phyloP scores from a whole-genome alignment of 2,113 vertebrate genomes.

The Pitta sordida region DNA sequence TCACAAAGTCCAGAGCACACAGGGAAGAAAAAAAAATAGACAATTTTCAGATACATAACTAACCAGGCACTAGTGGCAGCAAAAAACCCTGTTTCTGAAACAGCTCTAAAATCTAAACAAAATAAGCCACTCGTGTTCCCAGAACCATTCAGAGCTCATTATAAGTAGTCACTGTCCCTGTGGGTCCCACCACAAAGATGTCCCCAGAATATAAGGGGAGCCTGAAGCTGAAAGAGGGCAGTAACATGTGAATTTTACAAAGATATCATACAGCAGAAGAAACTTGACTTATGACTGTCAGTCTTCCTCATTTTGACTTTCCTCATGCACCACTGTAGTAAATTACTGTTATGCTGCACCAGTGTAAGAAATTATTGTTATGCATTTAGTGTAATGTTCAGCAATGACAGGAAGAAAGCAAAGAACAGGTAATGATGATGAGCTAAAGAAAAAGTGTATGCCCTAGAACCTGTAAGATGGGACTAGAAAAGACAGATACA shows the following conservation, averaged over 20 bases:
- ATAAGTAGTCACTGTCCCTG: too few relatives aligned
- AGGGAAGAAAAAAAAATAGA: background rate
- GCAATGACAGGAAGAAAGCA: background rate
- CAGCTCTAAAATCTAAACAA: background rate
- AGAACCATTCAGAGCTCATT: background rate
- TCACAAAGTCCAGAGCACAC: background rate
- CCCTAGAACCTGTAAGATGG: background rate
- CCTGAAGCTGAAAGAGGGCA: background rate
- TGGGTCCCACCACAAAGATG: background rate
- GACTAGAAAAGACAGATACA: background rate
- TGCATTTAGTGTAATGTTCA: background rate
- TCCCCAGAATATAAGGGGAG: background rate
- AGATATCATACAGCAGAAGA: background rate
- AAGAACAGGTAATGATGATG: background rate
- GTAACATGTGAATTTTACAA: background rate
- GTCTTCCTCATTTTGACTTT: background rate
- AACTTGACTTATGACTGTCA: background rate
- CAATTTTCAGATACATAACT: background rate
- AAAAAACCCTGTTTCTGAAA: background rate
- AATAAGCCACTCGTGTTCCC: background rate
- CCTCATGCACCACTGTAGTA: background rate
- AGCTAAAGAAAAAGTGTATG: background rate
- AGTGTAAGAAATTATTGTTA: background rate
- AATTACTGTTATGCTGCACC: background rate
- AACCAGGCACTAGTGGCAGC: background rate